Evolutionary conservation across 2,113 vertebrate genomes (phyloP).

Genomic region (Lynx canadensis): DNA sequence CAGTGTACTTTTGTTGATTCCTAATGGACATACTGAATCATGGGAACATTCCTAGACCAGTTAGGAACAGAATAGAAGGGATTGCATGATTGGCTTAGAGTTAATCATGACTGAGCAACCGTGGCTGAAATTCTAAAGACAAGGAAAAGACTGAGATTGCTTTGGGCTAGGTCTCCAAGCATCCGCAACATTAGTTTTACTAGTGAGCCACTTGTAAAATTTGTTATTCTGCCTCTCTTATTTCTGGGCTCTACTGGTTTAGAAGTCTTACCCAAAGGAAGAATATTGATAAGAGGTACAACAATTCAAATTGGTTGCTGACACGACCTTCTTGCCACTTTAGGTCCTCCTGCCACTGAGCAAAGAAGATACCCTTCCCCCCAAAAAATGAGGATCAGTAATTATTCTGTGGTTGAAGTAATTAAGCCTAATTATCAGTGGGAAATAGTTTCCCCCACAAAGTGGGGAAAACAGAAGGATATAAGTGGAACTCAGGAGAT

Average conservation of each 20-base stretch:
- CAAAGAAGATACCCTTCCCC: neutral
- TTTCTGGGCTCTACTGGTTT: neutral
- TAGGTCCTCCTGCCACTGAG: neutral
- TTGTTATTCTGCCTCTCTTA: neutral
- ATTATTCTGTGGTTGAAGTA: neutral
- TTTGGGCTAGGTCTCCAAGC: neutral
- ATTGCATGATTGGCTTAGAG: neutral
- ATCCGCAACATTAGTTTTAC: neutral
- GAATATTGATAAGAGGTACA: neutral
- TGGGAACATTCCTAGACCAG: neutral
- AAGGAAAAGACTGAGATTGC: neutral
- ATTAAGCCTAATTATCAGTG: neutral
- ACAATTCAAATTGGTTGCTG: neutral
- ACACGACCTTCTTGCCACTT: neutral
- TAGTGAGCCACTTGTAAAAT: neutral
- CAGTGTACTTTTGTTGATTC: neutral
- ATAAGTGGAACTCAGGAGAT: neutral
- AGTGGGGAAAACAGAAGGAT: neutral
- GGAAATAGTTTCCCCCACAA: neutral
- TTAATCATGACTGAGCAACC: neutral
- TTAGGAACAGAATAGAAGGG: neutral
- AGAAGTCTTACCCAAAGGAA: neutral
- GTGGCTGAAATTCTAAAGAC: neutral
- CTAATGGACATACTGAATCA: neutral
- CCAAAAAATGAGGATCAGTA: neutral